phyloP scores from a whole-genome alignment of 2,797 vertebrate genomes.

The Malurus leucopterus region DNA sequence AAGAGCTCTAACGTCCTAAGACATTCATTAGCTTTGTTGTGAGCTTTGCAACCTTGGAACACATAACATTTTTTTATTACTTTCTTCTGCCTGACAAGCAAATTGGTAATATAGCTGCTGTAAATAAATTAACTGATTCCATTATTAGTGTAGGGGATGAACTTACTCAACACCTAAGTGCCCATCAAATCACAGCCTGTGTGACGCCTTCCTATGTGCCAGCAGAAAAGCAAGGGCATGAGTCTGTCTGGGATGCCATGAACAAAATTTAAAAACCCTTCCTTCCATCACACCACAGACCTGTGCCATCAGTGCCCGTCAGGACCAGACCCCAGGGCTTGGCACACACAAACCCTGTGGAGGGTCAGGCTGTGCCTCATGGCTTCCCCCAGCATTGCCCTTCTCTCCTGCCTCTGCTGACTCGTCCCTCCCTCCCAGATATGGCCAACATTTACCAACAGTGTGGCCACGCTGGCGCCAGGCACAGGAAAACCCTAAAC shows the following conservation, averaged over 20 bases:
- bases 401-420: neutral
- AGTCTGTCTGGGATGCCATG: neutral
- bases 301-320: rapidly evolving
- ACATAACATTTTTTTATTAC: neutral
- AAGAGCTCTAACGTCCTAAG: neutral
- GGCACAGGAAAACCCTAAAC: neutral
- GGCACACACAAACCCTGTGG: rapidly evolving
- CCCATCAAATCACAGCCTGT: neutral
- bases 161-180: neutral
- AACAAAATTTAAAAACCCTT: neutral
- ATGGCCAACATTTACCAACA: neutral
- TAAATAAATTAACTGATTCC: neutral
- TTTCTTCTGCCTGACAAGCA: neutral
- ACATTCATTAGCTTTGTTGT: neutral
- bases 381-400: no score
- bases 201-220: rapidly evolving
- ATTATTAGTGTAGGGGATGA: neutral
- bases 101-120: neutral
- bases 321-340: neutral
- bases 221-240: neutral
- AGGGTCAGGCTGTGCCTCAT: rapidly evolving
- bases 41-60: neutral
- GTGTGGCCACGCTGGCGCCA: rapidly evolving
- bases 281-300: neutral
- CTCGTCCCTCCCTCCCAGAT: neutral